These are phyloP conservation scores for Antheraea assamensis DNA, from an alignment of 2,888 invertebrate genomes.

Conservation along the genomic window DNA sequence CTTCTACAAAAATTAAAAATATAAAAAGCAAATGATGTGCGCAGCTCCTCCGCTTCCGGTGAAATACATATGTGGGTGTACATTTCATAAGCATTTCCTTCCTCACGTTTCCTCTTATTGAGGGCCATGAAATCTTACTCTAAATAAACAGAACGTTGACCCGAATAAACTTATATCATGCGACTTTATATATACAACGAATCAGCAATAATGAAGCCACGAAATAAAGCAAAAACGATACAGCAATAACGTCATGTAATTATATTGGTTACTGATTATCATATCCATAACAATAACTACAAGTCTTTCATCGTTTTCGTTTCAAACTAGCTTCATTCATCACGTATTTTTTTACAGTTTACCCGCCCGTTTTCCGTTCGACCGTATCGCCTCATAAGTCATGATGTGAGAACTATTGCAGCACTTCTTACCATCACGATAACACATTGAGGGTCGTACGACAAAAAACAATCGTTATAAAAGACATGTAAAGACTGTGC, in stretches of 20 bases:
- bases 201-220: background rate
- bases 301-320: constrained; percentile 28
- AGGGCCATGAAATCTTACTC: constrained; percentile 28
- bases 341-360: background rate
- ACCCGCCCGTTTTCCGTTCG: background rate
- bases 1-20: constrained; percentile 51
- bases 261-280: constrained; percentile 56
- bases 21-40: constrained; percentile 37
- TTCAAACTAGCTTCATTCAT: constrained; percentile 3
- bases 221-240: background rate
- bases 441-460: constrained; percentile 72
- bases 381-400: constrained; percentile 9
- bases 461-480: constrained; percentile 78
- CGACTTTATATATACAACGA: background rate
- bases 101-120: constrained; percentile 62
- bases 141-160: background rate
- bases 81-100: constrained; percentile 74
- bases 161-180: background rate
- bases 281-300: constrained; percentile 41
- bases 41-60: constrained; percentile 72
- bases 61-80: constrained; percentile 61
- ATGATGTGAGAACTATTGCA: constrained; percentile 28
- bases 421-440: constrained; percentile 67
- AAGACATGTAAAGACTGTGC: constrained; percentile 69
- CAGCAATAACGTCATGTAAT: background rate